These are phyloP conservation scores for rat (Rattus norvegicus) DNA, from an alignment of 2,113 vertebrate species.

Conservation along the genomic window DNA sequence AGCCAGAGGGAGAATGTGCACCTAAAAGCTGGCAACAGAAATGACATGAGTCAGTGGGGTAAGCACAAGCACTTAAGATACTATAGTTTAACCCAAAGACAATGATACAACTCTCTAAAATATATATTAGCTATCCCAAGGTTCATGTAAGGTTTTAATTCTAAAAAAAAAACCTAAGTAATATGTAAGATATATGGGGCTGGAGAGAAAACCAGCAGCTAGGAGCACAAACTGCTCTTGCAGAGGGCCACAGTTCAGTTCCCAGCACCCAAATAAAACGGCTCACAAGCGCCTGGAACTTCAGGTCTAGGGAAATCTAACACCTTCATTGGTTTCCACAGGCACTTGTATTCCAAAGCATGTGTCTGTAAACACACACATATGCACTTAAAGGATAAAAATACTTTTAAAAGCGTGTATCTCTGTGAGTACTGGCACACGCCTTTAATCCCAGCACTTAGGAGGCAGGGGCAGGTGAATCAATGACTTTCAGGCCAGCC, in stretches of 20 bases:
- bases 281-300: not conserved
- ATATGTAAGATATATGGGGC: not conserved
- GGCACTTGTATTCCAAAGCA: not conserved
- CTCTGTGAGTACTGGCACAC: not conserved
- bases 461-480: not conserved
- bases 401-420: not conserved
- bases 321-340: not conserved
- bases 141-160: not conserved
- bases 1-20: not conserved
- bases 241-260: not conserved
- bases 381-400: not conserved
- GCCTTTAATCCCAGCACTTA: not conserved
- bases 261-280: not conserved
- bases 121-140: not conserved
- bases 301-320: not conserved
- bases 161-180: not conserved
- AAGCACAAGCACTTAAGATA: not conserved
- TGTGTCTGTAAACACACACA: not conserved
- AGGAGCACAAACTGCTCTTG: not conserved
- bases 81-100: not conserved
- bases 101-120: not conserved
- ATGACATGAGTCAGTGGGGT: not conserved
- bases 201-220: not conserved
- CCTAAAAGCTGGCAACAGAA: not conserved
- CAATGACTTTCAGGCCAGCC: not conserved